Evolutionary conservation across 2,888 invertebrate genomes (phyloP), one percentile per base, ranked within the genome.

Genomic region (Artemia sinica): DNA sequence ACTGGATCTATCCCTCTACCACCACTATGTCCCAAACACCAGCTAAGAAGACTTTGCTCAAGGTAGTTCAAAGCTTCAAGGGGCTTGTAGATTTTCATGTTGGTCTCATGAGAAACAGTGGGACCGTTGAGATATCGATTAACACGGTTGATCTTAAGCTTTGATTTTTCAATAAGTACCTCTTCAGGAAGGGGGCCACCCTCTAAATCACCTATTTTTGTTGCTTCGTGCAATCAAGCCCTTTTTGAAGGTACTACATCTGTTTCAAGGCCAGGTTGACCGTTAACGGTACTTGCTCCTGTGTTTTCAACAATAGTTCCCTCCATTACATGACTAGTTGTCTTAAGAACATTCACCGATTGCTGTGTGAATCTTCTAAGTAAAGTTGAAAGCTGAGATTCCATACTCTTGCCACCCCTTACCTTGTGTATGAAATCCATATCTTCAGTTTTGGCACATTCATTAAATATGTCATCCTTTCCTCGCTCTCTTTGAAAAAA

Each of bases 191-290:
- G 58, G 14, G 14, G 58, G 5, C 58, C 58, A 2, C 58, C 58
- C 58, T 58, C 58, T 5, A 58, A 58, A 58, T 58, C 58, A n/a
- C 14, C 58, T 14, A 58, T n/a, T 13, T 58, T 14, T 6, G 58
- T 58, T 58, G 58, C 58, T 58, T 58, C 58, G n/a, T 58, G 58
- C 13, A 58, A 14, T 58, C 58, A 14, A 58, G 58, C 58, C 58
- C 14, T n/a, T n/a, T n/a, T n/a, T n/a, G n/a, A n/a, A n/a, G n/a
- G n/a, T n/a, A n/a, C n/a, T n/a, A n/a, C n/a, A n/a, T n/a, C n/a
- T n/a, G n/a, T n/a, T n/a, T n/a, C n/a, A n/a, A n/a, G n/a, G n/a
- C n/a, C n/a, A n/a, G n/a, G n/a, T n/a, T n/a, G n/a, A n/a, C n/a
- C n/a, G n/a, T n/a, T n/a, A n/a, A n/a, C n/a, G n/a, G n/a, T n/a